Evolutionary conservation across 2,888 invertebrate genomes (phyloP), one percentile per base, ranked within the genome.

Genomic region (Drosophila buzzatii): DNA sequence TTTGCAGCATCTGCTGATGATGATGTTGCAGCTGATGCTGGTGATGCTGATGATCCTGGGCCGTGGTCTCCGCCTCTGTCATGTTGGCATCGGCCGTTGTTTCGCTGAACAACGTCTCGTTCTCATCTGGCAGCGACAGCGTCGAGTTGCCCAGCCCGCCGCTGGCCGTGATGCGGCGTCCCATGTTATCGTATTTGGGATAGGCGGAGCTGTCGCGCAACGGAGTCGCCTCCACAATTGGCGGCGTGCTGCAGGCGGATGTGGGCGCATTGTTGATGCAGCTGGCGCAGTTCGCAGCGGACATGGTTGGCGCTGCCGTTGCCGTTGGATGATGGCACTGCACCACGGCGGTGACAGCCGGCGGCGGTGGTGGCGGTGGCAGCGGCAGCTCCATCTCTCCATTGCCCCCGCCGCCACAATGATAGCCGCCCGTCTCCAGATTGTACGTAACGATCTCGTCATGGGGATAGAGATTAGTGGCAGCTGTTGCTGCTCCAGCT

Each of bases 151-250:
- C 81, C 56, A 84, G 56, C 0, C 70, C 85, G 55, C 98, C 98
- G 74, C 97, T 97, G 41, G 97, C 97, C 12, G 97, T 98, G 59
- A 97, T 97, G 77, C 97, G 95, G 60, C 97, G 96, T 9, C 97
- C 97, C 96, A 97, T 97, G 93, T 97, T 97, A 93, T 98, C 98
- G 92, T 98, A 97, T 73, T 96, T 96, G 75, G 92, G 91, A 52
- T 90, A 89, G 37, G 89, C 90, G 31, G 82, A 82, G n/a, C 85
- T 87, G 33, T 87, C 79, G 14, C 91, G 79, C 65, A 92, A 60
- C 0, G 91, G 89, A 3, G 91, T 91, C 31, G 80, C 83, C 67
- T 90, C 79, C 14, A 89, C 66, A 14, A 91, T 81, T 35, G 92
- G 92, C 45, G 92, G 91, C 47, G 91, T 91, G 57, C 82, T 84